phyloP scores from a whole-genome alignment of 2,797 vertebrate genomes.

The Xyrichtys novacula region DNA sequence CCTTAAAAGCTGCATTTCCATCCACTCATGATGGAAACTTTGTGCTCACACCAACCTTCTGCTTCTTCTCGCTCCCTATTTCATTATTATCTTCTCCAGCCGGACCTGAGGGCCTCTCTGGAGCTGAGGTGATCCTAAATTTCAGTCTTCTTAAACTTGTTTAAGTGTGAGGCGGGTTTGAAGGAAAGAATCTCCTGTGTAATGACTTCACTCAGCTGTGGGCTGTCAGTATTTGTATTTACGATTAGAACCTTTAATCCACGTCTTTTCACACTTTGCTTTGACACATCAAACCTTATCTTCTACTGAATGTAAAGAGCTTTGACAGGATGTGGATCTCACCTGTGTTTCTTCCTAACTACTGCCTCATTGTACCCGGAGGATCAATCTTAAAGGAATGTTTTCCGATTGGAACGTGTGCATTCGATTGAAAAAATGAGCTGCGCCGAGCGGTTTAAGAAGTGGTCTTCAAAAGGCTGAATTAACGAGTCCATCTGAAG shows the following conservation, averaged over 20 bases:
- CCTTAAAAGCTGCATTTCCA: conserved; percentile 35
- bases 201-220: conserved; percentile 9
- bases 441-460: conserved; percentile 1
- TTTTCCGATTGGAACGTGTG: conserved; percentile 12
- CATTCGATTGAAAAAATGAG: conserved; percentile 5
- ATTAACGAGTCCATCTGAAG: conserved; percentile 31
- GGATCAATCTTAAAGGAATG: conserved; percentile 11
- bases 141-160: not conserved
- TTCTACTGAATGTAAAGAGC: conserved; percentile 71
- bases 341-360: conserved; percentile 17
- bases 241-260: conserved; percentile 31
- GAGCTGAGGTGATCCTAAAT: not conserved
- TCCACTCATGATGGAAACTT: not conserved
- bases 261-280: conserved; percentile 39
- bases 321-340: conserved; percentile 31
- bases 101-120: not conserved
- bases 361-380: conserved; percentile 38
- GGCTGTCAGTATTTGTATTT: conserved; percentile 54
- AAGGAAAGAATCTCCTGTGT: not conserved
- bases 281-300: conserved; percentile 70
- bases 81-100: not conserved
- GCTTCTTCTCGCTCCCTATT: conserved; percentile 1
- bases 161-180: conserved; percentile 10
- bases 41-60: not conserved
- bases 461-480: conserved; percentile 28